These are phyloP conservation scores for Eugnorisma glareosa DNA, from an alignment of 2,888 invertebrate species.

Conservation along the genomic window DNA sequence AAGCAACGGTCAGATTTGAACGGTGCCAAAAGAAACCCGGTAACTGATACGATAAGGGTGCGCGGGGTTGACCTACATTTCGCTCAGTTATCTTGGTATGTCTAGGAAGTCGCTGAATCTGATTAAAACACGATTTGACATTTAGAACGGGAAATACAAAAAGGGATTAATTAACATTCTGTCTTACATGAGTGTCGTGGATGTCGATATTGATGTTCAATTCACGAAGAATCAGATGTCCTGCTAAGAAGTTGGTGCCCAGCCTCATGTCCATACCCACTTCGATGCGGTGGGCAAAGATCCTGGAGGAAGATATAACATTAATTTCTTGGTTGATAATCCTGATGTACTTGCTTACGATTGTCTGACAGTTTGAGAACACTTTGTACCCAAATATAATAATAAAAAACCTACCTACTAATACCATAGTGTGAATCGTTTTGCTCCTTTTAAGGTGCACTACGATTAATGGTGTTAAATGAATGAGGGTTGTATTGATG, in stretches of 20 bases:
- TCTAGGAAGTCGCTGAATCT: neutral
- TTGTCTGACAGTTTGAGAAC: neutral
- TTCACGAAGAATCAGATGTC: slow-evolving; percentile 75
- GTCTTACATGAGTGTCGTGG: slow-evolving; percentile 76
- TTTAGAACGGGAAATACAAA: neutral
- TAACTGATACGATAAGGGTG: neutral
- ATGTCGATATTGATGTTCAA: slow-evolving; percentile 76
- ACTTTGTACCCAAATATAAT: neutral
- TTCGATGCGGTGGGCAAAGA: slow-evolving; percentile 79
- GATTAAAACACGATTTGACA: neutral
- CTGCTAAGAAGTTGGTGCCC: slow-evolving; percentile 74
- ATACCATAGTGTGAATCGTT: no score
- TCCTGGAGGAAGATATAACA: slow-evolving; percentile 62
- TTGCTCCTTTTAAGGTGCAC: no score
- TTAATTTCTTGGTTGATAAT: neutral
- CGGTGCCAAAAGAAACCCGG: neutral
- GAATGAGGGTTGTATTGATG: no score
- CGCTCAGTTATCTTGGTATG: neutral
- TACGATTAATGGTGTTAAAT: no score
- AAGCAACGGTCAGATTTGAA: neutral
- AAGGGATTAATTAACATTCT: slow-evolving; percentile 3
- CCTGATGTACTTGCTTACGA: neutral
- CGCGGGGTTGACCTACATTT: neutral
- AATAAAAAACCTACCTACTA: no score
- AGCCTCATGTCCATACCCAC: slow-evolving; percentile 73